Evolutionary conservation across 2,797 vertebrate genomes (phyloP), one percentile per base, ranked within the genome.

Genomic region (Siniperca obscura): DNA sequence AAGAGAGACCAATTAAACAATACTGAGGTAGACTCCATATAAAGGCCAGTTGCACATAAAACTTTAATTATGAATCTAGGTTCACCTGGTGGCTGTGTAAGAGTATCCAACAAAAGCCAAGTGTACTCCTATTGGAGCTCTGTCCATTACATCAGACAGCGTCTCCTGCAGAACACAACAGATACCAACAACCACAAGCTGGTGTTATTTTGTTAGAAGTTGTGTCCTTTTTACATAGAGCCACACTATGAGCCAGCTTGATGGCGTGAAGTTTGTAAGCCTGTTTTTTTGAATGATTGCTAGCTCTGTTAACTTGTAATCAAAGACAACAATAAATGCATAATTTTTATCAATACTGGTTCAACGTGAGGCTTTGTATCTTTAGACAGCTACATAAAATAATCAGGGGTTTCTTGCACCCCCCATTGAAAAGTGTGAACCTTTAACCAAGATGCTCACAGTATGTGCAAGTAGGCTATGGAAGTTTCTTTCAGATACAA

Each of bases 61-160:
- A 56, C 0, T 0, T 66, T 1, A 50, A 70, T 12, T 0, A 13
- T 38, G 7, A 17, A 10, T 27, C 64, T n/a, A 14, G 27, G 60
- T 53, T 90, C 66, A 95, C 95, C 94, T 95, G 66, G 93, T 93
- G 36, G 94, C 91, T 0, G 94, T 95, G 87, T 95, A 95, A n/a
- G 95, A 94, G 82, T 93, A 96, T 70, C 95, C 95, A 61, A 95
- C 95, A 82, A 96, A 96, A 74, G 95, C 95, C 82, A 96, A 77
- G 80, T 96, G 95, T 61, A 95, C 85, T 60, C 95, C 95, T 25
- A 83, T 61, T 21, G 89, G 94, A 34, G 89, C 91, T 66, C 79
- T 86, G 66, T 93, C 92, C 86, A 93, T 91, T 0, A 95, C 83
- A 14, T 93, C 93, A 80, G 90, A 87, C n/a, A 93, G 78, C 0